Conservation (phyloP, 2,888 invertebrate genomes). For the Chrysomela aeneicollis region DNA sequence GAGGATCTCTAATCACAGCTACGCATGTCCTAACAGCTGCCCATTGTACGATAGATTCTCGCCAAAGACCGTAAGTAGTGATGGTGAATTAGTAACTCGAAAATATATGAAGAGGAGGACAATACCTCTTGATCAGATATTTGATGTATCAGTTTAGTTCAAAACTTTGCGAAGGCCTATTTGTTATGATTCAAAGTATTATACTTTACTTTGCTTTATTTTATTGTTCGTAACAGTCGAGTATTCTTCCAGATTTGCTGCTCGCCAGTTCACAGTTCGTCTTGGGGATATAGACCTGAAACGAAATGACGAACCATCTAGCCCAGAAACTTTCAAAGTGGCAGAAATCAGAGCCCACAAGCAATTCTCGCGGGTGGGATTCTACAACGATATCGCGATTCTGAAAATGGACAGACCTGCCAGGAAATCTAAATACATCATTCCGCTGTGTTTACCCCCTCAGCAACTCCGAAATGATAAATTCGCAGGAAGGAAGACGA, state of each 20-base stretch:
- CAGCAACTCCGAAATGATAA: constrained; percentile 67
- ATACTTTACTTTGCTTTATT: constrained; percentile 1
- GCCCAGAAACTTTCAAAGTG: constrained; percentile 81
- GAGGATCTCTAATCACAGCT: constrained; percentile 85
- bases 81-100: too few relatives aligned
- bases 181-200: too few relatives aligned
- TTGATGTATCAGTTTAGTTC: too few relatives aligned
- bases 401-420: constrained; percentile 78
- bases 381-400: constrained; percentile 94
- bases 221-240: too few relatives aligned
- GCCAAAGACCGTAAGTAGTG: constrained; percentile 82
- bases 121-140: too few relatives aligned
- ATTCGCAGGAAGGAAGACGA: constrained; percentile 79
- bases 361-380: constrained; percentile 88
- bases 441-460: constrained; percentile 84
- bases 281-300: constrained; percentile 88
- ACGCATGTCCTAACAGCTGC: constrained; percentile 88
- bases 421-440: constrained; percentile 83
- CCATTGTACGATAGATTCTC: constrained; percentile 90
- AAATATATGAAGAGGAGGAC: too few relatives aligned
- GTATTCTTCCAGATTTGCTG: constrained; percentile 73
- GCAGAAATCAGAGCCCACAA: constrained; percentile 83
- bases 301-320: constrained; percentile 84
- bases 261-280: constrained; percentile 88
- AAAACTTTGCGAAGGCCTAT: too few relatives aligned